Percentiles rank a stretch among this genome's conserved stretches.
Conservation (phyloP, 2,797 vertebrate genomes). For the Danio aesculapii region DNA sequence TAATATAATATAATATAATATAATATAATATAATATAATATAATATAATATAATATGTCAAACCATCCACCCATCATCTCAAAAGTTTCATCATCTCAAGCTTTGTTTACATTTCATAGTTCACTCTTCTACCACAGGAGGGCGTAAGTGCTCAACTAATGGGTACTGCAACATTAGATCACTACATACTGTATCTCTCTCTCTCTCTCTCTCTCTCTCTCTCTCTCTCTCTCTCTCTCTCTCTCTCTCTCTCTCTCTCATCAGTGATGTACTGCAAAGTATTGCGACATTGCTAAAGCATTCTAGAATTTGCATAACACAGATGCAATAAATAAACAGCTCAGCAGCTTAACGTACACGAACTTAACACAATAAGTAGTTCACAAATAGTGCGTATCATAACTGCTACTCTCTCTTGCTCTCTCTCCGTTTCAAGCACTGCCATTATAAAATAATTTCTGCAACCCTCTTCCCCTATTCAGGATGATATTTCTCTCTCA, state of each 20-base stretch:
- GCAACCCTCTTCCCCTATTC: constrained; percentile 39
- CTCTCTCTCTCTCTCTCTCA: constrained; percentile 3
- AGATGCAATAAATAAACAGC: not conserved
- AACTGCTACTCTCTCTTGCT: not conserved
- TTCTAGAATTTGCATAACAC: not conserved
- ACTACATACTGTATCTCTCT: not conserved
- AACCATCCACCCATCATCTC: too few relatives aligned
- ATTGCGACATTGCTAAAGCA: not conserved
- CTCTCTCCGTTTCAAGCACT: not conserved
- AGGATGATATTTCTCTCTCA: constrained; percentile 43
- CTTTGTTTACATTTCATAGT: not conserved
- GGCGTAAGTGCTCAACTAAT: constrained; percentile 38
- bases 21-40: too few relatives aligned
- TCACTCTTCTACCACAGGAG: constrained; percentile 34
- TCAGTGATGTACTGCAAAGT: not conserved
- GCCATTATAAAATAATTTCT: constrained; percentile 40
- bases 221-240: not conserved
- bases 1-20: too few relatives aligned
- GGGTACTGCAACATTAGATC: not conserved
- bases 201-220: constrained; percentile 14
- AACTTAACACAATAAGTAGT: not conserved
- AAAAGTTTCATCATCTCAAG: too few relatives aligned
- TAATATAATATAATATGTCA: too few relatives aligned
- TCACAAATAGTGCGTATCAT: not conserved
- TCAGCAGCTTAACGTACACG: not conserved